Evolutionary conservation across 2,113 vertebrate species (phyloP).

Genomic region (Sitta europaea): DNA sequence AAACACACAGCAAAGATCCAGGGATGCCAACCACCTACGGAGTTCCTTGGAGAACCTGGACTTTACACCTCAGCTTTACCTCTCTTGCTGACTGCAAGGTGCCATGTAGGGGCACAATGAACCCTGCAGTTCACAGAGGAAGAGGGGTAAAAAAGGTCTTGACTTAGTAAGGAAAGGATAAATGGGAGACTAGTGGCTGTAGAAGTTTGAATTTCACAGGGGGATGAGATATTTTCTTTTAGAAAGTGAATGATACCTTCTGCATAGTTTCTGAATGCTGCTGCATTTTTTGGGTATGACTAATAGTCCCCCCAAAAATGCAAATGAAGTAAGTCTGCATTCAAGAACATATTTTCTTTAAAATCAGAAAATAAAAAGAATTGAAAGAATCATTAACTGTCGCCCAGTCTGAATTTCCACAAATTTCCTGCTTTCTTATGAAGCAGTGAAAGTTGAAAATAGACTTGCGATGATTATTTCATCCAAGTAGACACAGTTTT

Average conservation of each 20-base stretch:
- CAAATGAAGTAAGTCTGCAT: background rate
- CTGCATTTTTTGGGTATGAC: background rate
- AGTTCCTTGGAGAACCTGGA: background rate
- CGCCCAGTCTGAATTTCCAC: background rate
- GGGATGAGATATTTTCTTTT: background rate
- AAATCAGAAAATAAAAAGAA: background rate
- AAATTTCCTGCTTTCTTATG: background rate
- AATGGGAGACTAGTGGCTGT: background rate
- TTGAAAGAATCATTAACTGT: background rate
- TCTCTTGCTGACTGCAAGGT: background rate
- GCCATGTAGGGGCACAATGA: rapidly evolving
- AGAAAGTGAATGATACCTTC: background rate
- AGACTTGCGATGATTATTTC: background rate
- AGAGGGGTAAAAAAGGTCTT: background rate
- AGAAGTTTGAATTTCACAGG: background rate
- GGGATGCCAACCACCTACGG: background rate
- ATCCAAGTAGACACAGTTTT: background rate
- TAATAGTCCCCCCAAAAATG: background rate
- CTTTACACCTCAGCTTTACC: background rate
- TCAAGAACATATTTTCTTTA: background rate
- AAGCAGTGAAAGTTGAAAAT: background rate
- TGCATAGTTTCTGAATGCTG: background rate
- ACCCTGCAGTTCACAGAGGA: background rate
- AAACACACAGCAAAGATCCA: background rate
- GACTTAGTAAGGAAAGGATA: background rate